phyloP scores from a whole-genome alignment of 2,888 invertebrate genomes.

The Halictus ligatus region DNA sequence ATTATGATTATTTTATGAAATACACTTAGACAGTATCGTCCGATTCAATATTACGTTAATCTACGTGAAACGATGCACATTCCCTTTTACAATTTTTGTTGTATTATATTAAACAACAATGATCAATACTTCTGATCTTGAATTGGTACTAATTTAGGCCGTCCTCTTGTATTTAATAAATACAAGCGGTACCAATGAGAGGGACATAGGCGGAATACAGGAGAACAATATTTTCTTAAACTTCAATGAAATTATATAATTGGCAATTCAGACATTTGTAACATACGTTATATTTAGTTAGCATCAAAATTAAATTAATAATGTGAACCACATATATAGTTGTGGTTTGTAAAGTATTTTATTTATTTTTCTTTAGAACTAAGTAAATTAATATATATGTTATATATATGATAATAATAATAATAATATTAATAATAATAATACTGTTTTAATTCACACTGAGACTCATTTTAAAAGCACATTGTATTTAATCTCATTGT shows the following conservation, averaged over 20 bases:
- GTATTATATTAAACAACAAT: conserved; percentile 9
- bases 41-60: conserved; percentile 39
- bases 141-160: conserved; percentile 21
- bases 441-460: conserved; percentile 40
- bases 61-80: conserved; percentile 52
- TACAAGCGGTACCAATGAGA: conserved; percentile 13
- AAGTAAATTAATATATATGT: conserved; percentile 61
- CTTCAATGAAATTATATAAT: conserved; percentile 36
- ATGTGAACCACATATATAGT: conserved; percentile 23
- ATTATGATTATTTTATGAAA: conserved; percentile 28
- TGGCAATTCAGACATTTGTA: conserved; percentile 37
- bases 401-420: not conserved
- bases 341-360: conserved; percentile 64
- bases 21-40: conserved; percentile 40
- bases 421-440: not conserved
- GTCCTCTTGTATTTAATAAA: conserved; percentile 13
- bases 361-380: conserved; percentile 66
- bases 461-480: conserved; percentile 25
- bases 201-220: conserved; percentile 17
- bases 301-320: conserved; percentile 35
- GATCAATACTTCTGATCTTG: not conserved
- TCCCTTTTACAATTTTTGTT: conserved; percentile 48
- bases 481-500: conserved; percentile 45
- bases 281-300: conserved; percentile 56
- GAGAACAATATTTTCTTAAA: conserved; percentile 26